These are phyloP conservation scores for Micronycteris hirsuta DNA, from an alignment of 2,113 vertebrate genomes.

Conservation along the genomic window DNA sequence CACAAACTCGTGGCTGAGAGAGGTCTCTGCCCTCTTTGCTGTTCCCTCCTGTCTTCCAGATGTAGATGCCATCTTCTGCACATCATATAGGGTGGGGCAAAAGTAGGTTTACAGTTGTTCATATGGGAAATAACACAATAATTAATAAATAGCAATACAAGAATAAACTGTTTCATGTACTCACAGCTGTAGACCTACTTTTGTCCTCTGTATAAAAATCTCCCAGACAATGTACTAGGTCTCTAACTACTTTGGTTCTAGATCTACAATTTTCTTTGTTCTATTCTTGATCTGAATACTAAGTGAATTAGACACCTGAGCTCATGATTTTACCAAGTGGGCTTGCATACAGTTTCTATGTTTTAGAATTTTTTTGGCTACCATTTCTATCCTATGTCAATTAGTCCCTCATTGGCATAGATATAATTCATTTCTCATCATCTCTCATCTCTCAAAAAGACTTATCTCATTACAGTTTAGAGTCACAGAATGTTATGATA, in stretches of 20 bases:
- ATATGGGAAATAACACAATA: too few relatives aligned
- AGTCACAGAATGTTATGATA: neutral
- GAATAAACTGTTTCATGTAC: too few relatives aligned
- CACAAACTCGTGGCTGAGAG: neutral
- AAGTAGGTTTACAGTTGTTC: too few relatives aligned
- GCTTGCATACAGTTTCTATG: neutral
- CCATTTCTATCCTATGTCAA: neutral
- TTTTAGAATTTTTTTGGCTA: constrained; percentile 16
- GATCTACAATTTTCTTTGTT: neutral
- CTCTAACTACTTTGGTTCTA: neutral
- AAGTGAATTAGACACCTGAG: neutral
- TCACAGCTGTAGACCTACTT: too few relatives aligned
- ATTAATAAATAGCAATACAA: too few relatives aligned
- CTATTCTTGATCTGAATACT: neutral
- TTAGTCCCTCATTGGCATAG: neutral
- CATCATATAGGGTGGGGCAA: too few relatives aligned
- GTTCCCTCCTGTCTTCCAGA: neutral
- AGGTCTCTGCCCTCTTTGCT: neutral
- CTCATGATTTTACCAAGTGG: neutral
- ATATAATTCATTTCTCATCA: neutral
- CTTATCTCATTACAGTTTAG: neutral
- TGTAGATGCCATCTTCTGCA: neutral
- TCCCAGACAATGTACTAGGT: neutral
- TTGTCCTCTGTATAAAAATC: neutral
- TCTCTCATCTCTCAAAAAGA: neutral